Evolutionary conservation across 2,113 vertebrate genomes (phyloP).

Genomic region (mouse (Mus musculus)): GRCm39 chr6:100021001-100021500

Average conservation of each 20-base stretch:
- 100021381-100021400: no score
- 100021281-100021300: not conserved
- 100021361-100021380: no score
- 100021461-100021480: not conserved
- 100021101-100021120: constrained; percentile 44
- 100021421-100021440: not conserved
- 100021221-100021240: not conserved
- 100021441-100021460: not conserved
- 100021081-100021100: constrained; percentile 39
- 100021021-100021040: not conserved
- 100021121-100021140: constrained; percentile 30
- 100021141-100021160: not conserved
- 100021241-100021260: not conserved
- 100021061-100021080: constrained; percentile 24
- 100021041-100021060: not conserved
- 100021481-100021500: not conserved
- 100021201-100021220: not conserved
- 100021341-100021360: no score
- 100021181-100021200: not conserved
- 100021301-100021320: not conserved
- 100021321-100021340: no score
- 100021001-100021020: not conserved
- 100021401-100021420: no score
- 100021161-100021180: not conserved
- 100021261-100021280: not conserved